Evolutionary conservation across 2,888 invertebrate species (phyloP).

Genomic region (Orchesellides sinensis): DNA sequence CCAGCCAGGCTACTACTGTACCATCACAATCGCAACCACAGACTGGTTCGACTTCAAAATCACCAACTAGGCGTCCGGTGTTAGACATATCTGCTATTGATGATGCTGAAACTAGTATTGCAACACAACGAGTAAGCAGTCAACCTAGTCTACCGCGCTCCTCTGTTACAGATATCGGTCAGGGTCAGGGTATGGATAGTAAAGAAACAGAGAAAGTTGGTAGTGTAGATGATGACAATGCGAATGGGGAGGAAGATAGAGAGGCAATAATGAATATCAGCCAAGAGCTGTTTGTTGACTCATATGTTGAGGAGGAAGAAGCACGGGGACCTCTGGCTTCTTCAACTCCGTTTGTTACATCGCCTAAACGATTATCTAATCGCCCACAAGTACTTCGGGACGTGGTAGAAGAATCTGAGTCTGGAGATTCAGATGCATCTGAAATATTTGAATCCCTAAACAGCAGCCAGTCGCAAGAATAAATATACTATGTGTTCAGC

Average conservation of each 20-base stretch:
- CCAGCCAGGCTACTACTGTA: constrained; percentile 17
- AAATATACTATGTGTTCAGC: too few species aligned
- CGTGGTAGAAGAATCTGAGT: neutral
- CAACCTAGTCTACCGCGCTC: neutral
- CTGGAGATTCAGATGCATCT: constrained; percentile 16
- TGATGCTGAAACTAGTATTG: constrained; percentile 19
- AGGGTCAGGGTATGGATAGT: neutral
- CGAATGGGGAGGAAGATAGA: neutral
- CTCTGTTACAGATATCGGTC: neutral
- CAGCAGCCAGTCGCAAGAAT: constrained; percentile 18
- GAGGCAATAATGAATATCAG: constrained; percentile 36
- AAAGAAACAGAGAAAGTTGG: neutral
- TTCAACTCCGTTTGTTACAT: constrained; percentile 51
- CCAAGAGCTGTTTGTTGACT: constrained; percentile 40
- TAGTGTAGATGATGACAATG: neutral
- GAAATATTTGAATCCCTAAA: constrained; percentile 28
- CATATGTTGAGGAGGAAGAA: constrained; percentile 11
- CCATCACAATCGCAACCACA: neutral
- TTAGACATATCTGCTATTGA: constrained; percentile 57
- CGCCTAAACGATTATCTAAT: neutral
- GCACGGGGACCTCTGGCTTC: constrained; percentile 26
- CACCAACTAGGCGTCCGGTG: constrained; percentile 6
- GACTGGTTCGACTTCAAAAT: neutral
- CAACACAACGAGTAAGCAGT: neutral
- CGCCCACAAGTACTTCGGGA: neutral